phyloP scores from a whole-genome alignment of 37 sponge, comb jelly and placozoan species.

The Petrosia ficiformis region DNA sequence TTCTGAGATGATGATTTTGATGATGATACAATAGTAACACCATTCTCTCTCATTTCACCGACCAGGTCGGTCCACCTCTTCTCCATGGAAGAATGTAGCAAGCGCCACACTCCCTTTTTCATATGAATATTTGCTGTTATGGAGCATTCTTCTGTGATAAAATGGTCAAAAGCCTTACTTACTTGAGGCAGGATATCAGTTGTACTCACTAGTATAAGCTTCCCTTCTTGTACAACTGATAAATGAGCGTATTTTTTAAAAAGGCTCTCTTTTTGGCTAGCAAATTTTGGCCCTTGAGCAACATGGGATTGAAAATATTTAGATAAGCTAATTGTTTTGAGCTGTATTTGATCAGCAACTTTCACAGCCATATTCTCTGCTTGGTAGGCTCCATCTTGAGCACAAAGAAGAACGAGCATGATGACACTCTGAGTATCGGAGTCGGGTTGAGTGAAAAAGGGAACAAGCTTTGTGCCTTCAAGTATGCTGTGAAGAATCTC shows the following conservation, averaged over 20 bases:
- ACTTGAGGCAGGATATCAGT: conserved; percentile 5
- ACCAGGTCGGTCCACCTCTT: not conserved
- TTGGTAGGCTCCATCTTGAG: too few species aligned
- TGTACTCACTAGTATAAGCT: conserved; percentile 27
- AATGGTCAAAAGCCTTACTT: not conserved
- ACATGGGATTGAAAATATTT: too few species aligned
- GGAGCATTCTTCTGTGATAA: conserved; percentile 34
- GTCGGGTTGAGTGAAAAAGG: not conserved
- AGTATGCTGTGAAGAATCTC: not conserved
- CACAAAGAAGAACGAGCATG: too few species aligned
- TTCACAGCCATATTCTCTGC: too few species aligned
- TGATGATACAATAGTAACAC: not conserved
- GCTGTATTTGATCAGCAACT: too few species aligned
- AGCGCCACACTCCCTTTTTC: conserved; percentile 31
- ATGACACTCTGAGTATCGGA: not conserved
- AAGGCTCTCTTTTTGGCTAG: too few species aligned
- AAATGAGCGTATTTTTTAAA: not conserved
- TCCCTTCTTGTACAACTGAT: not conserved
- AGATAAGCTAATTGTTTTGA: too few species aligned
- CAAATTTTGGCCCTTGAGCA: too few species aligned
- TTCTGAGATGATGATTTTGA: not conserved
- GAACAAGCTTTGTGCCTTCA: not conserved
- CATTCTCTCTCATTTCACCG: not conserved
- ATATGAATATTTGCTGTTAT: not conserved
- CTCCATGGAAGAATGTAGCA: conserved; percentile 12